phyloP scores from a whole-genome alignment of 2,797 vertebrate genomes.

The Chelon labrosus region DNA sequence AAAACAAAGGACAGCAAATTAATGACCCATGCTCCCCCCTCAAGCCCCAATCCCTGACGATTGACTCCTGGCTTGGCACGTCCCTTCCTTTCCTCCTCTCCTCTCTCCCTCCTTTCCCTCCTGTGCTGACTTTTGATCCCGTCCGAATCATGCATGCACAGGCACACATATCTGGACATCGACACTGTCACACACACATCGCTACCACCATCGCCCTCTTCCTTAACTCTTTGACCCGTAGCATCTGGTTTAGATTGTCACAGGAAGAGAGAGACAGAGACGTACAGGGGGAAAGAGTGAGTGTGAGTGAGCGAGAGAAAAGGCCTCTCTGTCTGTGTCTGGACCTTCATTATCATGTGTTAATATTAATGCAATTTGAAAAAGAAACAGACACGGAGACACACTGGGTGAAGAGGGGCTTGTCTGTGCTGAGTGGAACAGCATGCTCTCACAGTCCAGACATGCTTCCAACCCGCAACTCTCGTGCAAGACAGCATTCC shows the following conservation, averaged over 20 bases:
- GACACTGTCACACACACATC: constrained; percentile 63
- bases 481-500: constrained; percentile 46
- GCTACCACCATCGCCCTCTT: constrained; percentile 72
- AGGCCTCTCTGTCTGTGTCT: constrained; percentile 84
- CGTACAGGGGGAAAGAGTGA: constrained; percentile 66
- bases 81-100: constrained; percentile 43
- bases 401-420: constrained; percentile 71
- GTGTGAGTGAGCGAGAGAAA: constrained; percentile 75
- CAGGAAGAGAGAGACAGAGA: constrained; percentile 80
- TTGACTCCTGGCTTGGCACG: constrained; percentile 92
- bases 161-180: constrained; percentile 67
- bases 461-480: constrained; percentile 46
- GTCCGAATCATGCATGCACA: constrained; percentile 62
- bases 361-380: constrained; percentile 86
- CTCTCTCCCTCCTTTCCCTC: constrained; percentile 18
- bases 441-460: constrained; percentile 63
- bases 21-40: constrained; percentile 93
- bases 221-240: constrained; percentile 82
- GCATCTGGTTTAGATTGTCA: constrained; percentile 91
- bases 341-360: constrained; percentile 90
- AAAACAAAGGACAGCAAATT: constrained; percentile 99
- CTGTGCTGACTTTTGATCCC: constrained; percentile 73
- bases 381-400: constrained; percentile 80
- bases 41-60: constrained; percentile 85
- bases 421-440: constrained; percentile 73